Percentiles rank a stretch among this genome's conserved stretches.
phyloP scores from a whole-genome alignment of 2,797 vertebrate species.

The Aulostomus chinensis region DNA sequence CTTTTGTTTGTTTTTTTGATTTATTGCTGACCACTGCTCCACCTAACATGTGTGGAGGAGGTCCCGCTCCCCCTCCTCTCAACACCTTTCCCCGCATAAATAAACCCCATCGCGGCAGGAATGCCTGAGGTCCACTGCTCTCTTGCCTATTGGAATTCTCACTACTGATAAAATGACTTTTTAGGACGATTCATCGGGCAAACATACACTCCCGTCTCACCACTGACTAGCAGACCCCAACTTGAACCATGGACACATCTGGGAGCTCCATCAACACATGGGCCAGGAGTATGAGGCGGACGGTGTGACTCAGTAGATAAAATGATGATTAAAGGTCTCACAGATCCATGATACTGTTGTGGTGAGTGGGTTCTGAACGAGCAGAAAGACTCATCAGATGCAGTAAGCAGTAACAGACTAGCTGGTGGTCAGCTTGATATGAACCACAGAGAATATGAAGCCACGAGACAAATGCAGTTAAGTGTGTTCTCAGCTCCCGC shows the following conservation, averaged over 20 bases:
- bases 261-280: constrained; percentile 27
- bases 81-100: constrained; percentile 78
- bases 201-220: constrained; percentile 49
- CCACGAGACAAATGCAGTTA: too few species aligned
- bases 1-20: constrained; percentile 79
- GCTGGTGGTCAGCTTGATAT: too few species aligned
- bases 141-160: constrained; percentile 59
- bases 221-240: constrained; percentile 43
- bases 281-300: constrained; percentile 40
- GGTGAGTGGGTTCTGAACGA: constrained; percentile 32
- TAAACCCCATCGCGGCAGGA: constrained; percentile 74
- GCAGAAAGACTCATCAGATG: constrained; percentile 16
- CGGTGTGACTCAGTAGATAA: constrained; percentile 45
- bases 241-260: constrained; percentile 59
- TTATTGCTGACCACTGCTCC: constrained; percentile 71
- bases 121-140: constrained; percentile 57
- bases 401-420: too few species aligned
- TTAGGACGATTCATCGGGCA: constrained; percentile 39
- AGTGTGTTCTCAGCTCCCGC: too few species aligned
- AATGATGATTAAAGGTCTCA: constrained; percentile 38
- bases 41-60: constrained; percentile 68
- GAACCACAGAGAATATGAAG: too few species aligned
- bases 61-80: constrained; percentile 61
- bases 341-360: constrained; percentile 27
- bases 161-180: constrained; percentile 61